A percentile compares a stretch with the other conserved stretches of the same genome.
Conservation (phyloP, 2,797 vertebrate species). For the Manis pentadactyla region DNA sequence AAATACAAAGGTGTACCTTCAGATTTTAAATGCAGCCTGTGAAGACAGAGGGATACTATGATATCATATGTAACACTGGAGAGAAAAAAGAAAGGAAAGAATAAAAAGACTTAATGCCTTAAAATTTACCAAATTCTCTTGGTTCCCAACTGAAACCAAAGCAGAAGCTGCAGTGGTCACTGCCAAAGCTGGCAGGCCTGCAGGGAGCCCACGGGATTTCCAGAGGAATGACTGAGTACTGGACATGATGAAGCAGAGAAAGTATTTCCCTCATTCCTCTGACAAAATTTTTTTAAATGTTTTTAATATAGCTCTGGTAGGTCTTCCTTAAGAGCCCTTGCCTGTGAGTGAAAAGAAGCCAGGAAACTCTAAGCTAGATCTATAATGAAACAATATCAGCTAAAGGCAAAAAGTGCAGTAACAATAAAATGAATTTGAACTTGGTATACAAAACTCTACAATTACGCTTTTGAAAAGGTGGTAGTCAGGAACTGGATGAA, state of each 20-base stretch:
- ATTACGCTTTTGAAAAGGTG: conserved; percentile 43
- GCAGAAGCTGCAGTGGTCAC: background rate
- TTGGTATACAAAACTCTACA: conserved; percentile 50
- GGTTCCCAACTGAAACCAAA: conserved; percentile 8
- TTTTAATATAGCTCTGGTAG: conserved; percentile 38
- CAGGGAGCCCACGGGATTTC: background rate
- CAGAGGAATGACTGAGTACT: conserved; percentile 5
- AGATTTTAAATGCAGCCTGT: conserved; percentile 22
- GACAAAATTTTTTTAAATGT: background rate
- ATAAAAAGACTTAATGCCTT: background rate
- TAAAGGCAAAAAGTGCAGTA: conserved; percentile 29
- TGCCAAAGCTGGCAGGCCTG: background rate
- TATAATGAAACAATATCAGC: conserved; percentile 70
- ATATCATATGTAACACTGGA: background rate
- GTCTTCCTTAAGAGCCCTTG: background rate
- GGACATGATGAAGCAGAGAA: conserved; percentile 42
- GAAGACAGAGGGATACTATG: background rate
- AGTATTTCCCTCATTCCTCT: conserved; percentile 50
- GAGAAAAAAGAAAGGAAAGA: background rate
- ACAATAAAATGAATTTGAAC: conserved; percentile 50
- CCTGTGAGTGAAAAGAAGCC: conserved; percentile 46
- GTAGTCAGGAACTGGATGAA: background rate
- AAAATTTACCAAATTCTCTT: conserved; percentile 55
- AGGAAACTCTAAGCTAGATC: conserved; percentile 49
- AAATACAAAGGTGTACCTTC: background rate